Conservation (phyloP, 2,797 vertebrate genomes). For the Sebastes miniatus region DNA sequence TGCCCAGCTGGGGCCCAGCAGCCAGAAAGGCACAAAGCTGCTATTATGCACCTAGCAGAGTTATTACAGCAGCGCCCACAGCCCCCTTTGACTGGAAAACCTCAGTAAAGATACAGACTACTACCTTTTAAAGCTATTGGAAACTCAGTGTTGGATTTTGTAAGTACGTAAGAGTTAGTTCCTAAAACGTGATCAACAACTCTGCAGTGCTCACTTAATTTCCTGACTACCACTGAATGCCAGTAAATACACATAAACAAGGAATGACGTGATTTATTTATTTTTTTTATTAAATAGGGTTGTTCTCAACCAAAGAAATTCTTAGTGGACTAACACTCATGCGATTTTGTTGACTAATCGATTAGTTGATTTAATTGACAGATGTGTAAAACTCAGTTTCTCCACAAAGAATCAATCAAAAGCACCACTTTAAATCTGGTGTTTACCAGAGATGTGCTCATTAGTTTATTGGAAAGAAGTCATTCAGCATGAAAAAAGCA, state of each 20-base stretch:
- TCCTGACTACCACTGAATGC: neutral
- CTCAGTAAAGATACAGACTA: constrained; percentile 21
- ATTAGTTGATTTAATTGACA: too few relatives aligned
- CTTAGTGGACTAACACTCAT: too few relatives aligned
- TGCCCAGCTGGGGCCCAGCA: constrained; percentile 70
- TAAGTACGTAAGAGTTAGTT: neutral
- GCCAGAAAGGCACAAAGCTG: constrained; percentile 77
- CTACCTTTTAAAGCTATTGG: neutral
- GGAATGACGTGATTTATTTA: neutral
- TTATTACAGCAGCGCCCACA: constrained; percentile 57
- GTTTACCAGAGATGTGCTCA: too few relatives aligned
- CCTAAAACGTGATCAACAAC: neutral
- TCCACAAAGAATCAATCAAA: too few relatives aligned
- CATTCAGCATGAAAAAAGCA: too few relatives aligned
- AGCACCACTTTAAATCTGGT: too few relatives aligned
- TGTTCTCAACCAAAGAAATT: too few relatives aligned
- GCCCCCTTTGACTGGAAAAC: constrained; percentile 25
- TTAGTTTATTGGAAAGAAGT: too few relatives aligned
- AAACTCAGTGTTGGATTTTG: neutral
- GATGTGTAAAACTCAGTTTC: too few relatives aligned
- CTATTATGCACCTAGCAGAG: constrained; percentile 75
- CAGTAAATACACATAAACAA: neutral
- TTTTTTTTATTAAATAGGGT: too few relatives aligned
- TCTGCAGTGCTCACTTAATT: neutral
- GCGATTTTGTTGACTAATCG: too few relatives aligned